These are phyloP conservation scores for Meloidogyne exigua DNA, from an alignment of 1,140 invertebrate genomes.

Conservation along the genomic window DNA sequence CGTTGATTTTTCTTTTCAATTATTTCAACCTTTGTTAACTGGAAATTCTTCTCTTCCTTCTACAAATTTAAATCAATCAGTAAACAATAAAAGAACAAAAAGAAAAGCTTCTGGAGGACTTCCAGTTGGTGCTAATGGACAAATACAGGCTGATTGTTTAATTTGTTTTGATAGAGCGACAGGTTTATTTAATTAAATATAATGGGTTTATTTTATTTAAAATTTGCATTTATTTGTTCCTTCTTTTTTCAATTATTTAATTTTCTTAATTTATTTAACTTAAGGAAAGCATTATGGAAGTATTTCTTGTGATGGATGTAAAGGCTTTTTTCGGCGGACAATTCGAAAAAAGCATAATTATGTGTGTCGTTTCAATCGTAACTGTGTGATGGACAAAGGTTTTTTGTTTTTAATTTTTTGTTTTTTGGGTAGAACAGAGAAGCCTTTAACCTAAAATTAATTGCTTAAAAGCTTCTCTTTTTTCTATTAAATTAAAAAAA, in stretches of 20 bases:
- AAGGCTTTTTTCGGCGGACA: slow-evolving; percentile 78
- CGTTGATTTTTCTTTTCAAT: not conserved
- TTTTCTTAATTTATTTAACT: not conserved
- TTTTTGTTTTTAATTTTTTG: slow-evolving; percentile 10
- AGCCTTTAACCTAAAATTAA: not conserved
- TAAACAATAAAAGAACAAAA: not conserved
- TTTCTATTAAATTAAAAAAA: not conserved
- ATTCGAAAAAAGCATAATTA: slow-evolving; percentile 93
- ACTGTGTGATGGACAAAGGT: slow-evolving; percentile 80
- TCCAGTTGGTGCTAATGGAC: not conserved
- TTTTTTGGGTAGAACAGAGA: not conserved
- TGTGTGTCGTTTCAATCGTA: slow-evolving; percentile 86
- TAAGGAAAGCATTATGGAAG: slow-evolving; percentile 28
- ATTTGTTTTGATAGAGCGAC: slow-evolving; percentile 23
- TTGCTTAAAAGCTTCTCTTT: not conserved
- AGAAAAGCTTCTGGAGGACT: not conserved
- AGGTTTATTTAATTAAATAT: not conserved
- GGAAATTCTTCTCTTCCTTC: not conserved
- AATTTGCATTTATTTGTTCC: too few species aligned
- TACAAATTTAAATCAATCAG: not conserved
- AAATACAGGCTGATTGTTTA: slow-evolving; percentile 28
- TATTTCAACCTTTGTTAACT: not conserved
- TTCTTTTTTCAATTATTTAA: too few species aligned
- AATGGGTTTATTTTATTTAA: too few species aligned
- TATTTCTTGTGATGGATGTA: slow-evolving; percentile 32